phyloP scores from a whole-genome alignment of 1,140 invertebrate genomes.

The Drosophila fuyamai region DNA sequence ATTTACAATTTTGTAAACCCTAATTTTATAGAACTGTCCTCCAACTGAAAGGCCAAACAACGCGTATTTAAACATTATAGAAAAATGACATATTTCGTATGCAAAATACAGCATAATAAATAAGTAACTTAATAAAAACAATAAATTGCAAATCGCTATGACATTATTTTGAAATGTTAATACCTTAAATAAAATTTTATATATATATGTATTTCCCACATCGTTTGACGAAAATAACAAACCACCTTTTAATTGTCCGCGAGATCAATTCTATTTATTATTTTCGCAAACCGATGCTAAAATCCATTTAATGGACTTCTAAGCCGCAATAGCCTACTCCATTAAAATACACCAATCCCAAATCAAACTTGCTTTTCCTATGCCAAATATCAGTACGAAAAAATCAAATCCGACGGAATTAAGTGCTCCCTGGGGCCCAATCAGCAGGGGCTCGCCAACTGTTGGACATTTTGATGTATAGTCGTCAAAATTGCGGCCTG shows the following conservation, averaged over 20 bases:
- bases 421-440: slow-evolving; percentile 64
- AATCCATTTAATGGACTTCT: slow-evolving; percentile 30
- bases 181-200: too few species aligned
- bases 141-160: too few species aligned
- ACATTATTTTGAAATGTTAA: too few species aligned
- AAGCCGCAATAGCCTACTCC: slow-evolving; percentile 10
- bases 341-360: slow-evolving; percentile 16
- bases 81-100: too few species aligned
- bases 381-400: slow-evolving; percentile 14
- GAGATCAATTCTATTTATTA: not conserved
- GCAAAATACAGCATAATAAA: too few species aligned
- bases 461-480: slow-evolving; percentile 54
- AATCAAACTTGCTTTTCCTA: slow-evolving; percentile 15
- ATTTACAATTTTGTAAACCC: not conserved
- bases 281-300: not conserved
- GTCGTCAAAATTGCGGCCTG: slow-evolving; percentile 28
- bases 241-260: not conserved
- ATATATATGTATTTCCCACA: too few species aligned
- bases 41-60: too few species aligned
- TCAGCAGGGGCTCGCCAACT: slow-evolving; percentile 46
- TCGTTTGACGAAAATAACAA: not conserved
- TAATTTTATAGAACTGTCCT: not conserved
- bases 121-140: too few species aligned
- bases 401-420: slow-evolving; percentile 35
- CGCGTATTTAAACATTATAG: too few species aligned